Percentiles rank a stretch among this genome's conserved stretches.
Conservation (phyloP, 2,888 invertebrate genomes). For the Heliconius charithonia region DNA sequence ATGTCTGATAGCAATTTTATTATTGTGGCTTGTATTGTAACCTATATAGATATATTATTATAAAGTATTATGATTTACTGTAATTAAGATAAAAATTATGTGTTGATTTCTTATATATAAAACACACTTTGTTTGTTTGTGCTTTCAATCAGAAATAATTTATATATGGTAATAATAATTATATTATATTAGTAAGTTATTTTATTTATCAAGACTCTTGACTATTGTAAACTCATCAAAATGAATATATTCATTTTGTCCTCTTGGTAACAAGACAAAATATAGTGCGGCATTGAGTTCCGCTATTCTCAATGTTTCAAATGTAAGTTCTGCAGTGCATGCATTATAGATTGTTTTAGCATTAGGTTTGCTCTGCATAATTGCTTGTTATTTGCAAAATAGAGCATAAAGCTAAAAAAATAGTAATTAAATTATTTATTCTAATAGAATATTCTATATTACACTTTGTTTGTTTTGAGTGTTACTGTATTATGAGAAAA, state of each 20-base stretch:
- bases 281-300: not conserved
- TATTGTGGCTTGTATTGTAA: not conserved
- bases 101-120: not conserved
- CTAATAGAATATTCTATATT: not conserved
- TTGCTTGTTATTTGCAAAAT: no score
- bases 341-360: no score
- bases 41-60: constrained; percentile 13
- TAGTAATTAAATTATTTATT: not conserved
- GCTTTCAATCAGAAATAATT: not conserved
- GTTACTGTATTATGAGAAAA: not conserved
- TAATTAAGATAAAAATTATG: not conserved
- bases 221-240: no score
- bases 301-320: not conserved
- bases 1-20: not conserved
- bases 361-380: not conserved
- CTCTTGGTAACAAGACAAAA: not conserved
- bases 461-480: not conserved
- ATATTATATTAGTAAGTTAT: not conserved
- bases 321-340: no score
- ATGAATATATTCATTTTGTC: not conserved
- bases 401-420: not conserved
- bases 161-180: not conserved
- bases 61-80: not conserved
- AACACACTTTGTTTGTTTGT: not conserved
- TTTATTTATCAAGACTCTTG: not conserved